Conservation (phyloP, 2,888 invertebrate genomes). For the Arge pagana region DNA sequence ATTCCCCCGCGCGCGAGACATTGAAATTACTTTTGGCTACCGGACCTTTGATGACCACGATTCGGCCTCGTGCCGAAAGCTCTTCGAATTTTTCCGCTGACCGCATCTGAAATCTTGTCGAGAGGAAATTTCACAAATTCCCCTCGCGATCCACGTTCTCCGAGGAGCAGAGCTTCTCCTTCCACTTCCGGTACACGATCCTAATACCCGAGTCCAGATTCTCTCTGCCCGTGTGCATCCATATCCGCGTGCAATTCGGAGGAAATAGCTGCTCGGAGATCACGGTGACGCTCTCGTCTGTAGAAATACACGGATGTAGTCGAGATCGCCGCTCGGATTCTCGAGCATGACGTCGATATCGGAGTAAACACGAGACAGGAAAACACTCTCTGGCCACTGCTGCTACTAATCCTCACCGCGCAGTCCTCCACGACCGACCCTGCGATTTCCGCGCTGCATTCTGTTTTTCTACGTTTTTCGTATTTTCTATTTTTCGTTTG, state of each 20-base stretch:
- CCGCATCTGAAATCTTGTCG: constrained; percentile 27
- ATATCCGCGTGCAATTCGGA: too few relatives aligned
- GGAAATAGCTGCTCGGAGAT: neutral
- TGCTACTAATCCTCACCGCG: too few relatives aligned
- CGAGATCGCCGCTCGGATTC: constrained; percentile 17
- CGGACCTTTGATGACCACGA: constrained; percentile 26
- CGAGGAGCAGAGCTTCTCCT: too few relatives aligned
- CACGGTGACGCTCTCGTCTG: neutral
- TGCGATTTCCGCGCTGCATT: too few relatives aligned
- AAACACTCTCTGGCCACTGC: too few relatives aligned
- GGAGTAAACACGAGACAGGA: constrained; percentile 15
- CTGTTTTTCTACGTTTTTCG: too few relatives aligned
- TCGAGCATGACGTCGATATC: constrained; percentile 18
- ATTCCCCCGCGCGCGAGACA: constrained; percentile 15
- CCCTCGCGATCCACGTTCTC: too few relatives aligned
- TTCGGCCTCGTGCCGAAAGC: constrained; percentile 8
- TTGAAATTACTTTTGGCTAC: constrained; percentile 25
- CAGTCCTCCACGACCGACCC: too few relatives aligned
- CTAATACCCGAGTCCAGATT: neutral
- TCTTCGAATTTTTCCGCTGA: constrained; percentile 31
- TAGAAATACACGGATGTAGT: constrained; percentile 12
- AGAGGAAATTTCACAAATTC: too few relatives aligned
- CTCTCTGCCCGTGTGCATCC: neutral
- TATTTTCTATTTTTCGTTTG: too few relatives aligned
- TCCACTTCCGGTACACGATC: too few relatives aligned